Evolutionary conservation across 2,113 vertebrate genomes (phyloP), one percentile per base, ranked within the genome.

Genomic region (Lasiurus borealis): DNA sequence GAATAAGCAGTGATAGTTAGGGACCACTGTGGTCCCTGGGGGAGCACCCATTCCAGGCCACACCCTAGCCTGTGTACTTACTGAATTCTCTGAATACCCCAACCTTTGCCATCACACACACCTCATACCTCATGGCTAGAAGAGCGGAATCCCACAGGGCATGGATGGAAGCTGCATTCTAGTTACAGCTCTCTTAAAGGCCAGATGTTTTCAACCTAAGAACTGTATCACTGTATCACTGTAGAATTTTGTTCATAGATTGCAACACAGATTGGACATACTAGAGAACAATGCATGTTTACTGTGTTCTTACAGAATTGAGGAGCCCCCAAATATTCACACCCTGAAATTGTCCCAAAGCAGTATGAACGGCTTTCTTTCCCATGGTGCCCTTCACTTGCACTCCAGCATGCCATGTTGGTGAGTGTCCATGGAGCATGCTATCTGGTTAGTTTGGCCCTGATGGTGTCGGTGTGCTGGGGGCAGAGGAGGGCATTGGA

Each of bases 131-230:
- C 80, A 21, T 14, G 31, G 14, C 34, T 82, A 57, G 36, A 88
- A 31, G 34, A 36, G 16, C 27, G 29, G 76, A 84, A 73, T 40
- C 31, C 50, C n/a, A 46, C 2, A 50, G 8, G 46, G 27, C 52
- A 69, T 25, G 29, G 21, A 59, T 68, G 85, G 77, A 78, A 83
- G 80, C 5, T 76, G 23, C 50, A 31, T 1, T 90, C 69, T 0
- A 90, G 64, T 68, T 81, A 82, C 73, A 21, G 19, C 7, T 21
- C 14, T 48, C 81, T 91, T 82, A 86, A 96, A 95, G 52, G 31
- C 19, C 15, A 82, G 36, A 64, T 16, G 10, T 48, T 86, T 57
- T 73, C 75, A 11, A 25, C 1, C 31, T 54, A 71, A 83, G 2
- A 52, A 57, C 0, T 80, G 44, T 36, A 76, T 9, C 23, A 34